Percentiles rank a stretch among this genome's conserved stretches.
Conservation (phyloP, 2,797 vertebrate genomes). For the Ctenopoma kingsleyae region DNA sequence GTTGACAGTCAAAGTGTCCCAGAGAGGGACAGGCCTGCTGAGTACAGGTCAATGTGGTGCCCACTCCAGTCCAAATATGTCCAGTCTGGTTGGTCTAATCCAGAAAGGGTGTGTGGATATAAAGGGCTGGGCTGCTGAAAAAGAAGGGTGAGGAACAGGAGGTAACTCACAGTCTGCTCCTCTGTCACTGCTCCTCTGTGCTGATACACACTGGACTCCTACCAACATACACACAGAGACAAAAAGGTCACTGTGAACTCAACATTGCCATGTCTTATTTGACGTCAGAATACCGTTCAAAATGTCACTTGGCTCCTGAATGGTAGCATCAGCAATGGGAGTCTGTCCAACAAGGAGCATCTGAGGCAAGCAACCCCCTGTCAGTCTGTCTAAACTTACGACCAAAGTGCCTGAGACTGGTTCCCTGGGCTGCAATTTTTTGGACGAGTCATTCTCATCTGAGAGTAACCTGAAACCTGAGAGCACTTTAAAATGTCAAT, state of each 20-base stretch:
- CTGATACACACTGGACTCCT: slow-evolving; percentile 59
- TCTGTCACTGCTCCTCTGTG: slow-evolving; percentile 37
- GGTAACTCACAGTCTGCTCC: slow-evolving; percentile 11
- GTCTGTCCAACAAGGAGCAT: slow-evolving; percentile 43
- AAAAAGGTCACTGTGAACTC: slow-evolving; percentile 68
- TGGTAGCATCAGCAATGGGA: slow-evolving; percentile 52
- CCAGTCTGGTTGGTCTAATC: slow-evolving; percentile 31
- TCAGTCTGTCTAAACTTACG: slow-evolving; percentile 23
- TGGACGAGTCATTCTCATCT: slow-evolving; percentile 31
- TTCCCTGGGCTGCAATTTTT: slow-evolving; percentile 22
- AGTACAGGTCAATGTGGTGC: slow-evolving; percentile 50
- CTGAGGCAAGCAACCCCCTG: slow-evolving; percentile 34
- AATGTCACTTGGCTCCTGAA: slow-evolving; percentile 73
- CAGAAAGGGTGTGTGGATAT: slow-evolving; percentile 33
- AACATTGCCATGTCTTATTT: slow-evolving; percentile 43
- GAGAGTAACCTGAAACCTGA: slow-evolving; percentile 28
- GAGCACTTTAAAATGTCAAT: slow-evolving; percentile 21
- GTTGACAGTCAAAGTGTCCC: slow-evolving; percentile 77
- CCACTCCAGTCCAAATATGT: slow-evolving; percentile 36
- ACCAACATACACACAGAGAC: slow-evolving; percentile 63
- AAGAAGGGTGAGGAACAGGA: slow-evolving; percentile 40
- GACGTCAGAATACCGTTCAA: slow-evolving; percentile 67
- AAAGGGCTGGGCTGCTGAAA: slow-evolving; percentile 49
- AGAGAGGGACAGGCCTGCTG: slow-evolving; percentile 42
- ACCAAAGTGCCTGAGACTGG: slow-evolving; percentile 17